phyloP scores from a whole-genome alignment of 2,797 vertebrate genomes.

The Catharus ustulatus region DNA sequence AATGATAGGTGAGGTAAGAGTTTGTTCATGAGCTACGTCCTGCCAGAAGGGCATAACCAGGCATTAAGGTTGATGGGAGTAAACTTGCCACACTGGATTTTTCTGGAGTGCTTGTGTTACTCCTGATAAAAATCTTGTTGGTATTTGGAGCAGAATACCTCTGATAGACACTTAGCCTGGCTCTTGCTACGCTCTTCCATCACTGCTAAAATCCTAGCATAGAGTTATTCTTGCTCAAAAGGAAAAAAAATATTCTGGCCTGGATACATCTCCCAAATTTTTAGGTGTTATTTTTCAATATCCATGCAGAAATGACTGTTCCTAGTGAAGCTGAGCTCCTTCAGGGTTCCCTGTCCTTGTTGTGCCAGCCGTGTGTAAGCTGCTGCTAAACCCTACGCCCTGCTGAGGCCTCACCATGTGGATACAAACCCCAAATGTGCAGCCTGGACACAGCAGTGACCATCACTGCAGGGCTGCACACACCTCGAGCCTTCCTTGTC shows the following conservation, averaged over 20 bases:
- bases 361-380: not conserved
- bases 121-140: slow-evolving; percentile 31
- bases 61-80: not conserved
- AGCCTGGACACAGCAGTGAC: not conserved
- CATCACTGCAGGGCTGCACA: accelerated
- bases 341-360: not conserved
- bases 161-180: not conserved
- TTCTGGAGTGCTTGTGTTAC: slow-evolving; percentile 20
- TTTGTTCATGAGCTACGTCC: not conserved
- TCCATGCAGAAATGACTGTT: not conserved
- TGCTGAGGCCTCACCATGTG: not conserved
- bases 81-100: slow-evolving; percentile 53
- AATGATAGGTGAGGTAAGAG: not conserved
- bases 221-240: not conserved
- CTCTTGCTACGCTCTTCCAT: not conserved
- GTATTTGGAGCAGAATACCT: slow-evolving; percentile 38
- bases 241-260: not conserved
- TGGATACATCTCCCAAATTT: not conserved
- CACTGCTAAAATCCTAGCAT: not conserved
- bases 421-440: not conserved
- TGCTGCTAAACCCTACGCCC: not conserved
- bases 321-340: not conserved
- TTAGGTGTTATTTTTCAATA: not conserved
- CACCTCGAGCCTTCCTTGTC: not conserved
- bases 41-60: not conserved